A percentile compares a stretch with the other conserved stretches of the same genome.
These are phyloP conservation scores for Apteryx owenii DNA, from an alignment of 2,113 vertebrate genomes.

Conservation along the genomic window DNA sequence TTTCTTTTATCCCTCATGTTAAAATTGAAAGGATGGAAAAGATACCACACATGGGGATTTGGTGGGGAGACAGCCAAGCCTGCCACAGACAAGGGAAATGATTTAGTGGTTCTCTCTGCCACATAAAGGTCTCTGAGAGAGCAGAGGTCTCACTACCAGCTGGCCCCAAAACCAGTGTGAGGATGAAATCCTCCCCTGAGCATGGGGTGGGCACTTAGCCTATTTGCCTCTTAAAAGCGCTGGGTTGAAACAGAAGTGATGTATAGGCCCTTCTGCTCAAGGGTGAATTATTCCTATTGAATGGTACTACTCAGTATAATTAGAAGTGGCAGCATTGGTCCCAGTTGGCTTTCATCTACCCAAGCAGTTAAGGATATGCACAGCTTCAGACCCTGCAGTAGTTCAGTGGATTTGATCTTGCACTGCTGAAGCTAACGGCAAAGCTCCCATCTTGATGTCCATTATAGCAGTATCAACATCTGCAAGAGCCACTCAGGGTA, in stretches of 20 bases:
- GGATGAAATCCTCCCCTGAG: neutral
- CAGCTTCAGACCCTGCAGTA: neutral
- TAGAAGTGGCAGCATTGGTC: neutral
- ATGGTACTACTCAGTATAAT: neutral
- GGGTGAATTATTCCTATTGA: neutral
- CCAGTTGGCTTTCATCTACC: neutral
- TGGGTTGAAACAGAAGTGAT: neutral
- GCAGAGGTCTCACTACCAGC: neutral
- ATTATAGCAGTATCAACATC: neutral
- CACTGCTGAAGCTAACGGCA: accelerated
- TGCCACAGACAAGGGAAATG: neutral
- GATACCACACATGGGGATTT: neutral
- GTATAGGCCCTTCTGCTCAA: neutral
- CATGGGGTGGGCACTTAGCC: neutral
- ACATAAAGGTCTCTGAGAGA: neutral
- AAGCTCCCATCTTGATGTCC: neutral
- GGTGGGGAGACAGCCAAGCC: neutral
- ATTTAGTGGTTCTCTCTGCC: neutral
- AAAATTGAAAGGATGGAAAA: neutral
- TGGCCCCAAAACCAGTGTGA: neutral
- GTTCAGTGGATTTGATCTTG: neutral
- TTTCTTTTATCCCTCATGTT: neutral
- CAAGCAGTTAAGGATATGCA: neutral
- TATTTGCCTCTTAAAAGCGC: neutral
- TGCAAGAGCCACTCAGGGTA: neutral